A percentile compares a stretch with the other conserved stretches of the same genome.
Evolutionary conservation across 1,140 invertebrate genomes (phyloP).

Genomic region (Temnothorax nylanderi): DNA sequence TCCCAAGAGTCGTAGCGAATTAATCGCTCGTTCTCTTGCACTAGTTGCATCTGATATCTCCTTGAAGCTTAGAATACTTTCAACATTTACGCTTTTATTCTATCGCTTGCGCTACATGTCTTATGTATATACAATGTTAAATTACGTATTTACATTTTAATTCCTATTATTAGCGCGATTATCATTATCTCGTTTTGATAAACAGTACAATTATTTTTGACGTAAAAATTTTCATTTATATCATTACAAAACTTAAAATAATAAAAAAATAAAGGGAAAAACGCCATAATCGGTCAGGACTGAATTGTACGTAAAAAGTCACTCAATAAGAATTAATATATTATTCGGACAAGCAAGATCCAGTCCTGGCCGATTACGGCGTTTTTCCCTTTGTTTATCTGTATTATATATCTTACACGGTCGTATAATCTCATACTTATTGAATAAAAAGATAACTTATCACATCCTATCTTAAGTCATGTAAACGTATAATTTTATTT

Average conservation of each 20-base stretch:
- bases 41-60: conserved; percentile 9
- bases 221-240: not conserved
- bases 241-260: not conserved
- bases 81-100: conserved; percentile 6
- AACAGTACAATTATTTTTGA: not conserved
- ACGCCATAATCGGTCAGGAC: no score
- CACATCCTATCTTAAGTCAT: not conserved
- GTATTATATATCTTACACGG: no score
- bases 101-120: not conserved
- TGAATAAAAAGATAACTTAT: not conserved
- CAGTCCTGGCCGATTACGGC: no score
- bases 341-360: no score
- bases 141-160: not conserved
- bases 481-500: not conserved
- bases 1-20: conserved; percentile 42
- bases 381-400: no score
- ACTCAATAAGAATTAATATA: no score
- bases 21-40: conserved; percentile 23
- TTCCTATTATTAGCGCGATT: not conserved
- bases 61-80: conserved; percentile 4
- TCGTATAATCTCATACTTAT: no score
- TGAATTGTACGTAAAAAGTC: no score
- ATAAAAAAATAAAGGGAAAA: no score
- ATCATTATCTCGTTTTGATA: not conserved
- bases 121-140: not conserved